Conservation (phyloP, 2,797 vertebrate genomes). For the Selene dorsalis region DNA sequence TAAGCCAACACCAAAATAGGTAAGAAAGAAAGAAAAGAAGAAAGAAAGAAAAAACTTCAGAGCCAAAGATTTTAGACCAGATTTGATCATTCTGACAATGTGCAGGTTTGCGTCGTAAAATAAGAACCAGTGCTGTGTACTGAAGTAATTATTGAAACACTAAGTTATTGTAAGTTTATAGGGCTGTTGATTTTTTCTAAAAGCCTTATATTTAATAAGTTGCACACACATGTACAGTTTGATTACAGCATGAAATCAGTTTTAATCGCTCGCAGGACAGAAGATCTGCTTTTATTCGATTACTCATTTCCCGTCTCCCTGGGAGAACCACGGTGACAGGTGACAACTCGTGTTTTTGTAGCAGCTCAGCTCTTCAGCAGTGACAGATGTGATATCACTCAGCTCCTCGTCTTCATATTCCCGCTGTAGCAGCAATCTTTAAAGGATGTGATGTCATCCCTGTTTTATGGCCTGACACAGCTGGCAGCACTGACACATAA, state of each 20-base stretch:
- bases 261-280: conserved; percentile 34
- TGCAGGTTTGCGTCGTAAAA: conserved; percentile 22
- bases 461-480: conserved; percentile 61
- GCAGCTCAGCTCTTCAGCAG: conserved; percentile 36
- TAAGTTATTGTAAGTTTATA: conserved; percentile 21
- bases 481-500: conserved; percentile 47
- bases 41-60: conserved; percentile 3
- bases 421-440: conserved; percentile 48
- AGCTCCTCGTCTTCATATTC: conserved; percentile 41
- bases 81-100: conserved; percentile 29
- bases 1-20: conserved; percentile 47
- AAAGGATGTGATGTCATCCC: conserved; percentile 71
- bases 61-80: conserved; percentile 1
- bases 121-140: conserved; percentile 8
- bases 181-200: conserved; percentile 8
- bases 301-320: conserved; percentile 30
- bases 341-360: conserved; percentile 48
- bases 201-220: conserved; percentile 7
- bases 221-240: conserved; percentile 1
- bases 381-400: conserved; percentile 66
- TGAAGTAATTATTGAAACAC: conserved; percentile 28
- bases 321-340: conserved; percentile 30
- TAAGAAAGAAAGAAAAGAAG: conserved; percentile 13
- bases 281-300: conserved; percentile 31
- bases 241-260: background rate